Evolutionary conservation across 1,140 invertebrate species (phyloP).

Genomic region (Drosophila lacertosa): DNA sequence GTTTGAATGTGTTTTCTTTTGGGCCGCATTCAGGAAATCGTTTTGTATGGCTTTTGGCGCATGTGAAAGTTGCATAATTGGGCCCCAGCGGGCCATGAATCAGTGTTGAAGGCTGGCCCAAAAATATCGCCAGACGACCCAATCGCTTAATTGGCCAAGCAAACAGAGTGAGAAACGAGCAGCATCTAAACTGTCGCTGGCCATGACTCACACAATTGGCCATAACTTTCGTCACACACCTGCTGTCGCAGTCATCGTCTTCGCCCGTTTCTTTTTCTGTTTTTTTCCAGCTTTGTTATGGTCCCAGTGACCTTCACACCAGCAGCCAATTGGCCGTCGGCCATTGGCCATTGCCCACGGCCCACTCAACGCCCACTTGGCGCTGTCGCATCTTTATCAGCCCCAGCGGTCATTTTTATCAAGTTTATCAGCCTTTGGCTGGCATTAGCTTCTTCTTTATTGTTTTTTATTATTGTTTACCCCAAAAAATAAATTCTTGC

Average conservation of each 20-base stretch:
- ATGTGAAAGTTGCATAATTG: conserved; percentile 62
- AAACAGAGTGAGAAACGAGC: conserved; percentile 10
- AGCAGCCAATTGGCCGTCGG: conserved; percentile 11
- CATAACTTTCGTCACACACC: conserved; percentile 32
- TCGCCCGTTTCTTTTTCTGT: neutral
- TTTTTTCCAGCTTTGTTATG: neutral
- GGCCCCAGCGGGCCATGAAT: conserved; percentile 14
- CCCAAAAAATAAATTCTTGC: conserved; percentile 15
- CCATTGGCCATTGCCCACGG: conserved; percentile 12
- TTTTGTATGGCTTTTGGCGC: conserved; percentile 65
- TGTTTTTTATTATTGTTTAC: conserved; percentile 27
- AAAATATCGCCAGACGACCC: conserved; percentile 4
- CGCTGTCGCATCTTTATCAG: conserved; percentile 14
- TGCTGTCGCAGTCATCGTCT: neutral
- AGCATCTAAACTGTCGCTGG: conserved; percentile 11
- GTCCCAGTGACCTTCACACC: conserved; percentile 27
- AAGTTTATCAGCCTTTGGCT: conserved; percentile 34
- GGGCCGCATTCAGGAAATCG: conserved; percentile 56
- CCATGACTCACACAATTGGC: conserved; percentile 35
- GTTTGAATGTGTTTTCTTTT: conserved; percentile 1
- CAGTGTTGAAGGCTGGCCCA: conserved; percentile 21
- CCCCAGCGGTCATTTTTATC: neutral
- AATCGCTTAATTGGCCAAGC: conserved; percentile 20
- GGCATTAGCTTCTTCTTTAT: neutral
- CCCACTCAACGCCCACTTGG: conserved; percentile 3